Evolutionary conservation across 2,888 invertebrate species (phyloP), one percentile per base, ranked within the genome.

Genomic region (Phyllotreta cruciferae): DNA sequence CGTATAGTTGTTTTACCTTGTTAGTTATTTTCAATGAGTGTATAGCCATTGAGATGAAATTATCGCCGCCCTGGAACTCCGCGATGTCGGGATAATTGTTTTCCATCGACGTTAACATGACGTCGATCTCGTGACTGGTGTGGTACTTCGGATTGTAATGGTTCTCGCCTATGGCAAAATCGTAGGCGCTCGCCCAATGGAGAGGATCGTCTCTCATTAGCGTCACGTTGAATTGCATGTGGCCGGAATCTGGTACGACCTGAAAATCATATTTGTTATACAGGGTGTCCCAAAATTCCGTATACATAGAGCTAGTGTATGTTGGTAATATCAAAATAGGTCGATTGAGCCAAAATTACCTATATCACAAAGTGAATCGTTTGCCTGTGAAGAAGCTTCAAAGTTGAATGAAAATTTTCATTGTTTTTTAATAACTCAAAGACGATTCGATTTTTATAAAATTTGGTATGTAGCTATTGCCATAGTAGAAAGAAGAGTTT

Each of bases 121-220:
- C 79, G 71, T 87, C 87, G 44, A 94, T 77, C 74, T 92, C 89
- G 36, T 83, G 75, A 65, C 88, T 86, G 0, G 83, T 83, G 75
- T 90, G 87, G 78, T 93, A 93, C 7, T 83, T 81, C 0, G 87
- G 87, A 61, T 84, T 81, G 72, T 86, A 84, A 69, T 90, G 86
- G 78, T 90, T 91, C 69, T 88, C 87, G 62, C 87, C 82, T 80
- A 83, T 82, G 80, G 84, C 90, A 84, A 84, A 89, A 81, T 93
- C 93, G 77, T 93, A 90, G 0, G 90, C 90, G 5, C 90, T 90
- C 0, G 91, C 88, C 95, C 95, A 96, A 76, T 92, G 90, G 68
- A 88, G 85, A 0, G 90, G 89, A 78, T 92, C 90, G 76, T 91
- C 88, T n/a, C 88, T 86, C 86, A 91, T 89, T 47, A 96, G 82